phyloP scores from a whole-genome alignment of 2,797 vertebrate genomes.

The Sternotherus odoratus region DNA sequence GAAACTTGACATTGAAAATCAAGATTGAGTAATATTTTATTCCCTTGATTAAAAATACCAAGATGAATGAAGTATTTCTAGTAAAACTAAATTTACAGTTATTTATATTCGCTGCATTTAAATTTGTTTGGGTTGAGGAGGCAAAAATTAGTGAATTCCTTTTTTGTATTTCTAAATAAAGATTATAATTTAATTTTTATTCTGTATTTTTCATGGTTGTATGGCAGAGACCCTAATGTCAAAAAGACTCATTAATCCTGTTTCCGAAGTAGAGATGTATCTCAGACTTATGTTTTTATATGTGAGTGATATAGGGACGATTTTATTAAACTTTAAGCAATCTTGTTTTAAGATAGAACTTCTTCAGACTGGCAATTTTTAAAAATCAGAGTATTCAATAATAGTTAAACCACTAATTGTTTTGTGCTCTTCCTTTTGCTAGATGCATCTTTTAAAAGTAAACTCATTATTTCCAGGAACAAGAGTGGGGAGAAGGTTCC shows the following conservation, averaged over 20 bases:
- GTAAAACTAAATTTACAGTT: not conserved
- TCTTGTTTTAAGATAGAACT: not conserved
- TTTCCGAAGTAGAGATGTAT: not conserved
- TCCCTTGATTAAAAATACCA: not conserved
- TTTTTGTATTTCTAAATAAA: not conserved
- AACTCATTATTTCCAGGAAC: constrained; percentile 6
- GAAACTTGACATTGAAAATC: not conserved
- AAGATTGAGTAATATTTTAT: not conserved
- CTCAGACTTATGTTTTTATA: not conserved
- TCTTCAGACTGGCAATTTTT: not conserved
- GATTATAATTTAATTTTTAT: not conserved
- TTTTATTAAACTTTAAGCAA: not conserved
- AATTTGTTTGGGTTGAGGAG: not conserved
- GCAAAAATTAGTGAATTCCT: not conserved
- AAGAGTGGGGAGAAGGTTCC: not conserved
- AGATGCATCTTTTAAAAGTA: not conserved
- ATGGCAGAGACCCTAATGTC: not conserved
- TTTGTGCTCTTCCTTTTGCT: not conserved
- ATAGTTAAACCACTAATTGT: not conserved
- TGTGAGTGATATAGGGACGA: not conserved
- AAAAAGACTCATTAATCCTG: not conserved
- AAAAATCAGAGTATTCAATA: not conserved
- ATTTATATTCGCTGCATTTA: not conserved
- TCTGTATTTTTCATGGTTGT: not conserved
- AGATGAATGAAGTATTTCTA: not conserved